Percentiles rank a stretch among this genome's conserved stretches.
These are phyloP conservation scores for Cyprinodon brontotheroides DNA, from an alignment of 2,113 vertebrate species.

Conservation along the genomic window DNA sequence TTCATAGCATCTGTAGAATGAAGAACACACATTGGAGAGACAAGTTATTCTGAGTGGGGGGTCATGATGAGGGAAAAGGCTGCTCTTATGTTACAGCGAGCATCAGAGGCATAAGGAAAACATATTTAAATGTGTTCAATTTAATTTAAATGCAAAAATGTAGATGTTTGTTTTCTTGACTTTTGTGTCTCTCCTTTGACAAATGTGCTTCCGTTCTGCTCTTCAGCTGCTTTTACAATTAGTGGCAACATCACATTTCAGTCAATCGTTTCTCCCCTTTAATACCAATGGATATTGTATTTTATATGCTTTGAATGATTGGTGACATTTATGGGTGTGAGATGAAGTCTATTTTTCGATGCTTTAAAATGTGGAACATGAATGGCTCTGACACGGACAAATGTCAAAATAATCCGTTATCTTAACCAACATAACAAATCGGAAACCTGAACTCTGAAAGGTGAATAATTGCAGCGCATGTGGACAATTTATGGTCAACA, in stretches of 20 bases:
- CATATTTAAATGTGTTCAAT: neutral
- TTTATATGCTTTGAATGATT: neutral
- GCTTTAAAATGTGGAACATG: no score
- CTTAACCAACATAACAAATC: no score
- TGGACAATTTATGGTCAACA: no score
- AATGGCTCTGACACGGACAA: no score
- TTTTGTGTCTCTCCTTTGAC: neutral
- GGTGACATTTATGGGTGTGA: no score
- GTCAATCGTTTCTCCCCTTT: no score
- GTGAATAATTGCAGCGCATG: no score
- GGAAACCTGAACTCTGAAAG: no score
- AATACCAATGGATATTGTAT: neutral
- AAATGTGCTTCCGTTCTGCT: neutral
- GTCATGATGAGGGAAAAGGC: conserved; percentile 2
- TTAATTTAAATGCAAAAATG: conserved; percentile 1
- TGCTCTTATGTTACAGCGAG: conserved; percentile 1
- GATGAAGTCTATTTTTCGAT: no score
- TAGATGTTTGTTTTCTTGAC: conserved; percentile 1
- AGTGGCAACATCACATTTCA: neutral
- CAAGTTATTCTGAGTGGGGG: conserved; percentile 19
- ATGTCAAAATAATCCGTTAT: no score
- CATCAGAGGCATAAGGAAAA: conserved; percentile 5
- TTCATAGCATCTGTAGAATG: conserved; percentile 55
- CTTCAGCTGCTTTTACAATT: neutral
- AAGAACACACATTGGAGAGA: conserved; percentile 47